These are phyloP conservation scores for Ascaphus truei DNA, from an alignment of 2,113 vertebrate genomes.

Conservation along the genomic window DNA sequence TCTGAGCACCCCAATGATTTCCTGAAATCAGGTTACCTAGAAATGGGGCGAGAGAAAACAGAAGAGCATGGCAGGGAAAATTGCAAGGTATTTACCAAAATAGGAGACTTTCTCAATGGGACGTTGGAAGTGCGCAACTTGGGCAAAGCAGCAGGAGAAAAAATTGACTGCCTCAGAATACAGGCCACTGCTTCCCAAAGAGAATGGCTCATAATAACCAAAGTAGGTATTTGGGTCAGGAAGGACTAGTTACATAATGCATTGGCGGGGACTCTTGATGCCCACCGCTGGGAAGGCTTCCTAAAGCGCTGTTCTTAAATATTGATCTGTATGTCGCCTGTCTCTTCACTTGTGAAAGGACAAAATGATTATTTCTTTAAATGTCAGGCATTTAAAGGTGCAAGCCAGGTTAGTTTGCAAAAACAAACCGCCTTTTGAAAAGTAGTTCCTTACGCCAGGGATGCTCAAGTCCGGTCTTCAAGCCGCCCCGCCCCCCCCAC, in stretches of 20 bases:
- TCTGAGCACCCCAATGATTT: background rate
- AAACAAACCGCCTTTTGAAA: no score
- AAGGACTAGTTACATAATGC: background rate
- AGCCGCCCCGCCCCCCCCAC: no score
- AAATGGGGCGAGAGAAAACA: fast-evolving
- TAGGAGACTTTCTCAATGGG: background rate
- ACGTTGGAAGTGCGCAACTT: background rate
- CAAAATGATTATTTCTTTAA: no score
- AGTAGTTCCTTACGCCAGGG: no score
- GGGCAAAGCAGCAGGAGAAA: background rate
- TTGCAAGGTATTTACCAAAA: fast-evolving
- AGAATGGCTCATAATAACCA: constrained; percentile 7
- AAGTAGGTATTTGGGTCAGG: constrained; percentile 13
- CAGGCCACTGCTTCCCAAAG: background rate
- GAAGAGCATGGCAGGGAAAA: fast-evolving
- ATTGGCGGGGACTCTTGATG: background rate
- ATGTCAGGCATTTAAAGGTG: no score
- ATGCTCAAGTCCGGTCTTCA: no score
- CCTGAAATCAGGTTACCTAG: background rate
- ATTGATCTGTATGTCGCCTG: no score
- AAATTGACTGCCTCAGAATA: background rate
- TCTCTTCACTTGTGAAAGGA: no score
- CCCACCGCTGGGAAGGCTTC: background rate
- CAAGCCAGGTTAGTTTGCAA: no score
- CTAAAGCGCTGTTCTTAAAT: no score